phyloP scores from a whole-genome alignment of 2,888 invertebrate species.

The Cyrtodaria siliqua region DNA sequence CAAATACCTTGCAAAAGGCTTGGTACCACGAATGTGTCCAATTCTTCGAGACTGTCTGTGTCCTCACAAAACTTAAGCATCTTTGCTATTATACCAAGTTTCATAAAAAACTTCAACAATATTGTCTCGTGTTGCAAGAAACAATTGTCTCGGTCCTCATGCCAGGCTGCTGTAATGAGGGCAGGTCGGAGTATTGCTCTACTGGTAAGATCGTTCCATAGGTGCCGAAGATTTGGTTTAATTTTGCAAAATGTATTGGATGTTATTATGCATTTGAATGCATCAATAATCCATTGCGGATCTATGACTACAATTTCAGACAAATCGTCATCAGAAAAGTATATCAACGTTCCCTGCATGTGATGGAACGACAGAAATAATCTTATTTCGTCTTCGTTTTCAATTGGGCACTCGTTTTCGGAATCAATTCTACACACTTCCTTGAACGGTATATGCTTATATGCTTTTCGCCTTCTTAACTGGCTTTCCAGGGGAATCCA shows the following conservation, averaged over 20 bases:
- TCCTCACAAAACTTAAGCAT: constrained; percentile 3
- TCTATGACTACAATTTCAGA: constrained; percentile 26
- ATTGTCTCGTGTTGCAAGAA: constrained; percentile 20
- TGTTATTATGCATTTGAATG: constrained; percentile 42
- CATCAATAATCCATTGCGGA: constrained; percentile 34
- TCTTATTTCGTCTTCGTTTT: constrained; percentile 18
- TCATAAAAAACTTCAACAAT: constrained; percentile 20
- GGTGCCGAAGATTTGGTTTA: neutral
- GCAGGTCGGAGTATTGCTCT: constrained; percentile 10
- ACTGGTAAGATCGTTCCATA: constrained; percentile 9
- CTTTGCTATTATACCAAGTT: constrained; percentile 22
- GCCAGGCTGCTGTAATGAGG: constrained; percentile 20
- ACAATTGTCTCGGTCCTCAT: neutral
- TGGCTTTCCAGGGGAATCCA: constrained; percentile 34
- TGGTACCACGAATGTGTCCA: constrained; percentile 21
- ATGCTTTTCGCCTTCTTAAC: neutral
- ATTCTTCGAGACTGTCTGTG: neutral
- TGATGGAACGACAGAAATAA: constrained; percentile 33
- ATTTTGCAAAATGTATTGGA: constrained; percentile 25
- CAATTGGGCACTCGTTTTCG: constrained; percentile 3
- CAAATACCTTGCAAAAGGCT: constrained; percentile 14
- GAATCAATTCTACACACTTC: constrained; percentile 13
- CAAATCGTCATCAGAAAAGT: constrained; percentile 20
- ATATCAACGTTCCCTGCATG: constrained; percentile 24
- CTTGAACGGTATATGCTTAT: constrained; percentile 16